A percentile compares a stretch with the other conserved stretches of the same genome.
phyloP scores from a whole-genome alignment of 2,888 invertebrate genomes.

The Neria commutata region DNA sequence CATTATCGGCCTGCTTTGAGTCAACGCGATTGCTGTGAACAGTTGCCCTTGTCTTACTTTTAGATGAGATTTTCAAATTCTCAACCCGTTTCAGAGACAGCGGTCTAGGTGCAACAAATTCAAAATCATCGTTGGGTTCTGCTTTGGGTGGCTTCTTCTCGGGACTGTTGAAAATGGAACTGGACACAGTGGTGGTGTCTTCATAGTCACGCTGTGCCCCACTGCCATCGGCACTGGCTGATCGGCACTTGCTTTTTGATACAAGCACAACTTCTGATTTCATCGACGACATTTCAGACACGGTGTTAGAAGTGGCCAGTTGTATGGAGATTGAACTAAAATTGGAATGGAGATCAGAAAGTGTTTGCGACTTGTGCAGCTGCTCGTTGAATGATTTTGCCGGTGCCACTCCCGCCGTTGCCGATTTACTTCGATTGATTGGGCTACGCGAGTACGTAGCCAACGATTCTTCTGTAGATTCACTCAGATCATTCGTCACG shows the following conservation, averaged over 20 bases:
- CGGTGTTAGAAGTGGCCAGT: constrained; percentile 39
- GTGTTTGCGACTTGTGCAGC: constrained; percentile 24
- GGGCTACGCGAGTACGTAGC: constrained; percentile 4
- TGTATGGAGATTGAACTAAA: constrained; percentile 45
- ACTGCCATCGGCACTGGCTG: neutral
- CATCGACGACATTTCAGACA: constrained; percentile 41
- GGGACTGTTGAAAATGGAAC: constrained; percentile 46
- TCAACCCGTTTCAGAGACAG: constrained; percentile 43
- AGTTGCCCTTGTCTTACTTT: too few relatives aligned
- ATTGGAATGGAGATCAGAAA: constrained; percentile 42
- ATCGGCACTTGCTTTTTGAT: neutral
- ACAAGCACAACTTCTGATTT: constrained; percentile 23
- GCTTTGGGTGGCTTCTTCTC: constrained; percentile 33
- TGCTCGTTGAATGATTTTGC: neutral
- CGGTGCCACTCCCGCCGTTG: constrained; percentile 1
- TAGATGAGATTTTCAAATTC: constrained; percentile 35
- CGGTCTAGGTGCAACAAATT: constrained; percentile 22
- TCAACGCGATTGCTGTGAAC: neutral
- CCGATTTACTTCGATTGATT: neutral
- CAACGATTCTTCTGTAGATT: constrained; percentile 1
- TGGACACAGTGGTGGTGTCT: constrained; percentile 46
- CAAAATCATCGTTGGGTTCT: constrained; percentile 13
- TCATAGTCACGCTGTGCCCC: constrained; percentile 29
- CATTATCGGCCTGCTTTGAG: neutral
- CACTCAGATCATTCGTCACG: too few relatives aligned